phyloP scores from a whole-genome alignment of 1,140 invertebrate species.

The Drepana arcuata region DNA sequence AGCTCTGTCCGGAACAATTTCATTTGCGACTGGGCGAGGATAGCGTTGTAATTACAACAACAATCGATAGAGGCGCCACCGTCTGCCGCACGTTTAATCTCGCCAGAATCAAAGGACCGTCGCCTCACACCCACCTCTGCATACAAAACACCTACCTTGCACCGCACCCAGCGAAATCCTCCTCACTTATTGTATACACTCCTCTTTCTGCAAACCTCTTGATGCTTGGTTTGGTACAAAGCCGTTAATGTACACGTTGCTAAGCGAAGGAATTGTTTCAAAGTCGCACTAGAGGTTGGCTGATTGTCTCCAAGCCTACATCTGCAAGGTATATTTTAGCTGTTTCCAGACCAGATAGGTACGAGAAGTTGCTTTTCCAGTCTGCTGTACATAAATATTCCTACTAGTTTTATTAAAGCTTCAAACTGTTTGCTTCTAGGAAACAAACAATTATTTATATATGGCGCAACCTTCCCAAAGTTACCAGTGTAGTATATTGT shows the following conservation, averaged over 20 bases:
- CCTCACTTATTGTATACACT: no score
- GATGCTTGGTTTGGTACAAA: no score
- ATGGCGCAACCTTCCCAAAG: no score
- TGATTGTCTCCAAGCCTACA: constrained; percentile 65
- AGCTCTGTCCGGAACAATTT: constrained; percentile 68
- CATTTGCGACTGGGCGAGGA: constrained; percentile 70
- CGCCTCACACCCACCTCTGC: constrained; percentile 54
- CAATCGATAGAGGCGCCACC: constrained; percentile 70
- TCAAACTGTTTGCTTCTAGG: constrained; percentile 51
- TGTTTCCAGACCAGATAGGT: constrained; percentile 60
- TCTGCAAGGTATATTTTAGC: constrained; percentile 58
- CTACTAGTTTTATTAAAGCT: constrained; percentile 61
- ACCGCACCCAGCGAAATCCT: no score
- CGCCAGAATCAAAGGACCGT: constrained; percentile 69
- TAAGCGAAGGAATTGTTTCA: constrained; percentile 25
- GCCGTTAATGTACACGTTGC: constrained; percentile 25
- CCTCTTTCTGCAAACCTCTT: no score
- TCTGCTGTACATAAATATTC: constrained; percentile 58
- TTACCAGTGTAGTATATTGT: no score
- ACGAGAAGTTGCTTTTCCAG: constrained; percentile 67
- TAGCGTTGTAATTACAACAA: constrained; percentile 71
- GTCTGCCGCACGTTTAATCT: constrained; percentile 71
- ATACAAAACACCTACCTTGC: constrained; percentile 38
- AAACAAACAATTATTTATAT: no score
- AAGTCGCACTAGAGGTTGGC: no score